Evolutionary conservation across 2,113 vertebrate species (phyloP).

Genomic region (Hyla sarda): DNA sequence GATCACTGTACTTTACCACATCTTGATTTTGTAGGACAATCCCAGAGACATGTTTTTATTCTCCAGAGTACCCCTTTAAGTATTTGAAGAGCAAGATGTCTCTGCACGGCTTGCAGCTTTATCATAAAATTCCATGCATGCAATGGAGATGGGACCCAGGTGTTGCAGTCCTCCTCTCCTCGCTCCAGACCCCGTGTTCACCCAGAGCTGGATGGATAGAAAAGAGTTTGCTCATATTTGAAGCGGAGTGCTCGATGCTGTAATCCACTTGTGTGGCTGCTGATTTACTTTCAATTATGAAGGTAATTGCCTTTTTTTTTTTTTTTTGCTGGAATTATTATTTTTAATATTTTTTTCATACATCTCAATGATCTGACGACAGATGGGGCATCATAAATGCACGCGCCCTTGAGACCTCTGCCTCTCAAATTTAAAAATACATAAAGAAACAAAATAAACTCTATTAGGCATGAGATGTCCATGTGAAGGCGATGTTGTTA

Average conservation of each 20-base stretch:
- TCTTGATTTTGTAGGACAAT: too few relatives aligned
- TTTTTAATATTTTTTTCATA: neutral
- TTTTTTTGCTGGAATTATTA: slow-evolving; percentile 24
- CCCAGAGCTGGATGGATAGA: neutral
- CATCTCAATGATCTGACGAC: slow-evolving; percentile 22
- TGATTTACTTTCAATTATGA: slow-evolving; percentile 56
- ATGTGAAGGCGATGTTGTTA: neutral
- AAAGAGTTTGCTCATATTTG: neutral
- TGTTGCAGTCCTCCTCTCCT: neutral
- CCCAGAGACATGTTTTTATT: too few relatives aligned
- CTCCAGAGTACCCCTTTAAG: neutral
- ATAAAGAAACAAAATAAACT: neutral
- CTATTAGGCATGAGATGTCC: neutral
- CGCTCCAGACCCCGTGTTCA: neutral
- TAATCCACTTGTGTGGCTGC: slow-evolving; percentile 26
- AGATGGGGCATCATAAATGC: slow-evolving; percentile 6
- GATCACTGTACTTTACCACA: too few relatives aligned
- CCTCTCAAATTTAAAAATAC: neutral
- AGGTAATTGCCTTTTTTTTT: slow-evolving; percentile 43
- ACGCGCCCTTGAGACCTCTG: neutral
- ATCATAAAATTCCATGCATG: neutral
- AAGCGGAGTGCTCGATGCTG: neutral
- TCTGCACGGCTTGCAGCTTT: neutral
- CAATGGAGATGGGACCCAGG: neutral
- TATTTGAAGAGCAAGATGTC: neutral